Conservation (phyloP, 2,888 invertebrate species). For the Zele albiditarsus region DNA sequence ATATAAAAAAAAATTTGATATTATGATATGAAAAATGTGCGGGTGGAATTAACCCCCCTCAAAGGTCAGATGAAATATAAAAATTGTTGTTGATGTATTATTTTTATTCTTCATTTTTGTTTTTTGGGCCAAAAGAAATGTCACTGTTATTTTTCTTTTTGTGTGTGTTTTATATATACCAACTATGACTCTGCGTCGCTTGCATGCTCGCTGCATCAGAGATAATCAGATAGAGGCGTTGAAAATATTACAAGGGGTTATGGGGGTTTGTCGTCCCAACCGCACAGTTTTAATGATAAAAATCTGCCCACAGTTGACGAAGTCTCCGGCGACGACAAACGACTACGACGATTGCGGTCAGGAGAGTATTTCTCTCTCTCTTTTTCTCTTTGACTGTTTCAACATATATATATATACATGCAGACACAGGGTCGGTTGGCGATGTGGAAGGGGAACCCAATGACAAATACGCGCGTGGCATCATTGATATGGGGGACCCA, state of each 20-base stretch:
- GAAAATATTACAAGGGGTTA: slow-evolving; percentile 68
- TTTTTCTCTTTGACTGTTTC: background rate
- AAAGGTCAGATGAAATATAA: too few species aligned
- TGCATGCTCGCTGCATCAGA: slow-evolving; percentile 9
- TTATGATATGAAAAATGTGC: background rate
- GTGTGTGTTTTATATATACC: background rate
- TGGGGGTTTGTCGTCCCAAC: slow-evolving; percentile 48
- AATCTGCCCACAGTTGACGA: slow-evolving; percentile 38
- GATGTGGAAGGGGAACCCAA: background rate
- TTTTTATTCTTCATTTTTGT: too few species aligned
- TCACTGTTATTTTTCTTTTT: background rate
- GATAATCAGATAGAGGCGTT: slow-evolving; percentile 65
- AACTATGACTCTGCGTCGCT: too few species aligned
- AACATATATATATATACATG: background rate
- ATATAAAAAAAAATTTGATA: too few species aligned
- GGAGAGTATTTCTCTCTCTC: background rate
- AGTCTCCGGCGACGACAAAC: slow-evolving; percentile 27
- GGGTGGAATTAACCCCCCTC: background rate
- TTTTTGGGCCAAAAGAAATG: too few species aligned
- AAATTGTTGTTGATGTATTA: too few species aligned
- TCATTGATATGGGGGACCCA: slow-evolving; percentile 27
- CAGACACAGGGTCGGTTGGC: background rate
- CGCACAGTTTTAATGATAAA: slow-evolving; percentile 46
- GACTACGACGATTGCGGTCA: slow-evolving; percentile 13
- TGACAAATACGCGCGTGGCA: slow-evolving; percentile 40